These are phyloP conservation scores for Periophthalmodon schlosseri DNA, from an alignment of 2,113 vertebrate genomes.

Conservation along the genomic window DNA sequence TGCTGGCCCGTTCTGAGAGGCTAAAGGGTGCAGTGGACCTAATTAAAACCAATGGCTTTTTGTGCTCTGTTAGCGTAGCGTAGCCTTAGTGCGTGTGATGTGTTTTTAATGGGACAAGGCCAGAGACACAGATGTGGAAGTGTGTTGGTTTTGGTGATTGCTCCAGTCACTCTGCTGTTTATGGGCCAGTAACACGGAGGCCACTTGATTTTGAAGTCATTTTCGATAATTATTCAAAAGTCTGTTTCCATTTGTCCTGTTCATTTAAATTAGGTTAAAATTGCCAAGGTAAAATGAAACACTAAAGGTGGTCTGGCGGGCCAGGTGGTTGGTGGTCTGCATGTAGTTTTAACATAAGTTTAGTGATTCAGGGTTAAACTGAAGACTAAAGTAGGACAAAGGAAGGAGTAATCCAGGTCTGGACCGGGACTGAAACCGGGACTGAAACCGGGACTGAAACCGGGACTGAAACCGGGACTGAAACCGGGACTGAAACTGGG, in stretches of 20 bases:
- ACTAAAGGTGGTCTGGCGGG: too few species aligned
- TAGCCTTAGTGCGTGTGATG: conserved; percentile 55
- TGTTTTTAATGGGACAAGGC: conserved; percentile 65
- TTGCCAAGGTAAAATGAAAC: neutral
- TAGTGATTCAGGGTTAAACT: too few species aligned
- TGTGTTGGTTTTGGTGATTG: conserved; percentile 61
- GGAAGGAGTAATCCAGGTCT: too few species aligned
- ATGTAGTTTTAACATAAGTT: too few species aligned
- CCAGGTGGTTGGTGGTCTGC: too few species aligned
- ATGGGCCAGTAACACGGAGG: conserved; percentile 20
- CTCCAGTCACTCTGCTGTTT: conserved; percentile 43
- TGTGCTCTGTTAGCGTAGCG: conserved; percentile 57
- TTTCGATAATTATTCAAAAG: conserved; percentile 33
- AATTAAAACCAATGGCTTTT: conserved; percentile 68
- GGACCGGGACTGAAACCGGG: too few species aligned
- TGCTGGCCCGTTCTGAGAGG: conserved; percentile 40
- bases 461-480: too few species aligned
- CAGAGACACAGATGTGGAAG: conserved; percentile 58
- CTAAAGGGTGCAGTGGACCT: conserved; percentile 65
- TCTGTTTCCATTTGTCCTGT: conserved; percentile 25
- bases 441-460: too few species aligned
- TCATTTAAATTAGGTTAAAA: neutral
- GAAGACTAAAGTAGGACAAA: too few species aligned
- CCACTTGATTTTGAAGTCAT: conserved; percentile 42
- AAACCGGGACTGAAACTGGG: too few species aligned